Evolutionary conservation across 1,140 invertebrate species (phyloP).

Genomic region (Aleiodes sp.): DNA sequence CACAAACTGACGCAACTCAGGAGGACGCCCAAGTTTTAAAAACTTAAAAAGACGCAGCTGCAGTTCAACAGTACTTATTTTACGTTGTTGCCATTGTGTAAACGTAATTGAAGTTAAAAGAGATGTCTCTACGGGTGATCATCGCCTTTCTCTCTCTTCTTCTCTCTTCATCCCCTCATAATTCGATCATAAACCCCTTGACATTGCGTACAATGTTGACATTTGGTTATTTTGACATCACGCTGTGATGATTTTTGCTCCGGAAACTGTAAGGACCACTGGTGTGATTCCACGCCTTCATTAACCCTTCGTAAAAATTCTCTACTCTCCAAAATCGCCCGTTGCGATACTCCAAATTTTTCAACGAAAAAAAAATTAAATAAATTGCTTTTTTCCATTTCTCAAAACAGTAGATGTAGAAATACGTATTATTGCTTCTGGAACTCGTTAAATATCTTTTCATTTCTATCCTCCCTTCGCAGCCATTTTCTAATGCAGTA

Average conservation of each 20-base stretch:
- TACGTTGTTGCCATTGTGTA: background rate
- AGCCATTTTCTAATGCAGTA: slow-evolving; percentile 58
- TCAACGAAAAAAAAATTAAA: background rate
- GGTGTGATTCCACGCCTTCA: slow-evolving; percentile 14
- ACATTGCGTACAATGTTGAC: slow-evolving; percentile 41
- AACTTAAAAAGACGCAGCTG: slow-evolving; percentile 32
- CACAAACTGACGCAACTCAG: slow-evolving; percentile 19
- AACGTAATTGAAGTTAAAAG: slow-evolving; percentile 41
- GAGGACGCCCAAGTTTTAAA: slow-evolving; percentile 12
- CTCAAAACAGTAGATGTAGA: no score
- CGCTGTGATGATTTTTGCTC: slow-evolving; percentile 35
- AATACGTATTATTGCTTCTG: background rate
- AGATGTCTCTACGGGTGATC: slow-evolving; percentile 35
- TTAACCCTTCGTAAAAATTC: background rate
- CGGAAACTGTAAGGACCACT: no score
- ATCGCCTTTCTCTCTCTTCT: no score
- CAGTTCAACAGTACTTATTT: slow-evolving; percentile 7
- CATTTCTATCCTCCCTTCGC: slow-evolving; percentile 30
- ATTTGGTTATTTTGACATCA: slow-evolving; percentile 47
- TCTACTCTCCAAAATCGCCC: background rate
- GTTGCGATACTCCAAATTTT: background rate
- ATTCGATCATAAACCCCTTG: slow-evolving; percentile 46
- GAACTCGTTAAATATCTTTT: slow-evolving; percentile 4
- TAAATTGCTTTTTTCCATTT: no score
- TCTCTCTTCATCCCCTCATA: no score